phyloP scores from a whole-genome alignment of 2,888 invertebrate species.

The Augiades crinisus region DNA sequence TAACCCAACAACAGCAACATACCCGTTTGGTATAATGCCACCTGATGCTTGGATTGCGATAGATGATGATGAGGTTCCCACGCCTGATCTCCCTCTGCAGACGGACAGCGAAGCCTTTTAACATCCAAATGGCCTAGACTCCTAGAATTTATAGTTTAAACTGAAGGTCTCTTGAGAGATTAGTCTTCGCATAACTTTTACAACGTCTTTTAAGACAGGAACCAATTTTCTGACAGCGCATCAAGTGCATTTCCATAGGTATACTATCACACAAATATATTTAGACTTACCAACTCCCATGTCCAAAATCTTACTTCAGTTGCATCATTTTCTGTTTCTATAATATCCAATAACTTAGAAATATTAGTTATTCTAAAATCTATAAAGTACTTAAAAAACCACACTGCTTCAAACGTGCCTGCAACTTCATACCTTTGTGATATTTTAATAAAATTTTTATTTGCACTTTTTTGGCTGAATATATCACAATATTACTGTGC shows the following conservation, averaged over 20 bases:
- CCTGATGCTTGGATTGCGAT: constrained; percentile 24
- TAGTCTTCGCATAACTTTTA: neutral
- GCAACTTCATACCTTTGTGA: no score
- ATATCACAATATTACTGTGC: no score
- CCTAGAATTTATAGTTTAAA: constrained; percentile 22
- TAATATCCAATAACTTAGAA: neutral
- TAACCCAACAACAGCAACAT: constrained; percentile 22
- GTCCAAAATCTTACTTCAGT: neutral
- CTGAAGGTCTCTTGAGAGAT: constrained; percentile 16
- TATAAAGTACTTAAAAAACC: neutral
- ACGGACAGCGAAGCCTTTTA: constrained; percentile 26
- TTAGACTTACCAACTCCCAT: constrained; percentile 5
- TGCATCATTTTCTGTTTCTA: neutral
- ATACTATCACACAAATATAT: neutral
- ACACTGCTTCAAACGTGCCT: neutral
- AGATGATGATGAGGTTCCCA: constrained; percentile 26
- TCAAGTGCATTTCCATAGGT: neutral
- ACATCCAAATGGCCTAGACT: constrained; percentile 27
- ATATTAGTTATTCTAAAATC: neutral
- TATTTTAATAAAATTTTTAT: no score
- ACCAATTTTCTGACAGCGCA: neutral
- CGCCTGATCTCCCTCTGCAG: constrained; percentile 27
- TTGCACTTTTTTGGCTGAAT: no score
- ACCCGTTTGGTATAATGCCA: constrained; percentile 25
- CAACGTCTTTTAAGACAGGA: neutral